Evolutionary conservation across 2,888 invertebrate species (phyloP).

Genomic region (Eristalis tenax): DNA sequence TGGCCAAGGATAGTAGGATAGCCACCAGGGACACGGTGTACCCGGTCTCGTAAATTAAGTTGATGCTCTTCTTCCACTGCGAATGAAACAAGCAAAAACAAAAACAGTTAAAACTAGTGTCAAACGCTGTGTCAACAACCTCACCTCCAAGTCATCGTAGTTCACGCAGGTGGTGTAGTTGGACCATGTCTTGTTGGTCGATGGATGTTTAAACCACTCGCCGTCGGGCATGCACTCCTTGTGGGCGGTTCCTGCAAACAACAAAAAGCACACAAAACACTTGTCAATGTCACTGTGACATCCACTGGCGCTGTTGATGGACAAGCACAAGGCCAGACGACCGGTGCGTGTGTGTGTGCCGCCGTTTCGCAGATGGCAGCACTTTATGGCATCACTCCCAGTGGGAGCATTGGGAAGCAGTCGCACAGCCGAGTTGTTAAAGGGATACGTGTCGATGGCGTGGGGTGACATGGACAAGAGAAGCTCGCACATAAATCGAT

Average conservation of each 20-base stretch:
- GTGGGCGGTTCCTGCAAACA: conserved; percentile 87
- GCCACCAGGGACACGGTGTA: conserved; percentile 93
- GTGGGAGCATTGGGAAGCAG: not conserved
- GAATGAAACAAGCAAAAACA: conserved; percentile 75
- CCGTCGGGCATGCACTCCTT: conserved; percentile 91
- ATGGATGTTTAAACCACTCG: conserved; percentile 91
- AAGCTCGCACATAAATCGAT: conserved; percentile 39
- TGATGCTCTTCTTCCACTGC: conserved; percentile 88
- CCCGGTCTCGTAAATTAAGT: conserved; percentile 91
- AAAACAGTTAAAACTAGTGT: conserved; percentile 12
- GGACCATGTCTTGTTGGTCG: conserved; percentile 90
- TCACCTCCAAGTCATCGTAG: conserved; percentile 86
- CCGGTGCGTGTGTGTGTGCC: not conserved
- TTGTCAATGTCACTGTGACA: conserved; percentile 11
- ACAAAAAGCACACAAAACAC: not conserved
- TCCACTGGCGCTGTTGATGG: not conserved
- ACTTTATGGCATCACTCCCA: conserved; percentile 27
- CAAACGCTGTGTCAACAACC: conserved; percentile 71
- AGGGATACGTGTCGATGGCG: not conserved
- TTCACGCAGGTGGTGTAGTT: conserved; percentile 95
- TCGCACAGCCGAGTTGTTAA: not conserved
- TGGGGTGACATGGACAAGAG: conserved; percentile 5
- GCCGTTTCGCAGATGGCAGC: conserved; percentile 21
- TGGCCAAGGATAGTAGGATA: conserved; percentile 89
- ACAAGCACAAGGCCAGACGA: not conserved